Evolutionary conservation across 2,113 vertebrate genomes (phyloP).

Genomic region (Pampusana beccarii): DNA sequence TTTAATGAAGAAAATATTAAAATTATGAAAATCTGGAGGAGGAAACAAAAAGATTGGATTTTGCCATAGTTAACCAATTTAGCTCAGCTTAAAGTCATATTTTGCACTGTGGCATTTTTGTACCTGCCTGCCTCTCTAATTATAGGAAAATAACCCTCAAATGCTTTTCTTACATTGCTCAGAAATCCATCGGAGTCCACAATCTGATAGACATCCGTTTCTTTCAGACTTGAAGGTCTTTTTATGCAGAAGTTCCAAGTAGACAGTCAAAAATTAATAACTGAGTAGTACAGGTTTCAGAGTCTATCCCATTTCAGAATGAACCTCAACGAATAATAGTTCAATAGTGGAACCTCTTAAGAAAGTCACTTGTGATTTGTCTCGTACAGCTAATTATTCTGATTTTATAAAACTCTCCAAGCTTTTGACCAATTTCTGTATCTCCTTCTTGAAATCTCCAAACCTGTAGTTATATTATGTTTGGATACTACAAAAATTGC

Average conservation of each 20-base stretch:
- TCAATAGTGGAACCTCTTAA: too few species aligned
- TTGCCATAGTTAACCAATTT: not conserved
- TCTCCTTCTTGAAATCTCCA: not conserved
- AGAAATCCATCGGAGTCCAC: not conserved
- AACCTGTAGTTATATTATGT: not conserved
- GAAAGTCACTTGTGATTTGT: not conserved
- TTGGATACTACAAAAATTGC: not conserved
- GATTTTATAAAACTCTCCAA: not conserved
- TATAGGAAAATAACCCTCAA: not conserved
- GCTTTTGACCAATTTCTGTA: not conserved
- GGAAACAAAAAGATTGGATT: not conserved
- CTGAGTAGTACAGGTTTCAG: too few species aligned
- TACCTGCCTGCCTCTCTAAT: not conserved
- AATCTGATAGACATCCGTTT: not conserved
- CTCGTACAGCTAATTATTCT: not conserved
- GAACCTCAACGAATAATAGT: too few species aligned
- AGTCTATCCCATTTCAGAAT: too few species aligned
- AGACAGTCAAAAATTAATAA: too few species aligned
- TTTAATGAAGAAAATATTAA: not conserved
- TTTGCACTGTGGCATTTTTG: not conserved
- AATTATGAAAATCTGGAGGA: not conserved
- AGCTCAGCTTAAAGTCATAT: not conserved
- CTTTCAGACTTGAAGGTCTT: not conserved
- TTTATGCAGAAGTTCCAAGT: too few species aligned
- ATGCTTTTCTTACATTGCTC: not conserved